A percentile compares a stretch with the other conserved stretches of the same genome.
These are phyloP conservation scores for Grallaria varia DNA, from an alignment of 2,113 vertebrate genomes.

Conservation along the genomic window DNA sequence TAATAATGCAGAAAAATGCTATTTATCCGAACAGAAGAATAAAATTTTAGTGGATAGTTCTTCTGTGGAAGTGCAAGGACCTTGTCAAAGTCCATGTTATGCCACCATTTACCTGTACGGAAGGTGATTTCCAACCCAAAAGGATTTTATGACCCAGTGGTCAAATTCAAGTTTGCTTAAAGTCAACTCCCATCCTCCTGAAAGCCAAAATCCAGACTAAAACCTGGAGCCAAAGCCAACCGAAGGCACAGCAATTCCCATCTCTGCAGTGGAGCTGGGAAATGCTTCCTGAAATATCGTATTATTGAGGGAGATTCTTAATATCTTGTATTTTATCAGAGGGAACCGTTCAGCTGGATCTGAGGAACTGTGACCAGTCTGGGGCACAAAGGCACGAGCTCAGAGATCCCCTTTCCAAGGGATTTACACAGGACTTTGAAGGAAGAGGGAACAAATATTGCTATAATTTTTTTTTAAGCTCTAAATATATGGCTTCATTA, in stretches of 20 bases:
- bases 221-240: not conserved
- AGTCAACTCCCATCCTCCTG: not conserved
- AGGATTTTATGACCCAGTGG: not conserved
- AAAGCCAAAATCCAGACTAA: not conserved
- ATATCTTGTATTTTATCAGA: not conserved
- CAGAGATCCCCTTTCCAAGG: not conserved
- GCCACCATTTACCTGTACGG: not conserved
- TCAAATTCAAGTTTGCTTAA: not conserved
- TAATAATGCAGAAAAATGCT: not conserved
- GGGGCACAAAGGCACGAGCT: not conserved
- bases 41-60: not conserved
- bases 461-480: not conserved
- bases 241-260: not conserved
- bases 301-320: not conserved
- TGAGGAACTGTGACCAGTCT: too few relatives aligned
- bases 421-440: fast-evolving
- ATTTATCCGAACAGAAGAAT: not conserved
- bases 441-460: not conserved
- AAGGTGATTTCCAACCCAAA: not conserved
- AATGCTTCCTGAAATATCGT: not conserved
- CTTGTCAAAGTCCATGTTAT: not conserved
- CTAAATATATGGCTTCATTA: not conserved
- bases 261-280: not conserved
- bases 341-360: not conserved
- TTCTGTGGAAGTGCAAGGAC: not conserved